Conservation (phyloP, 2,888 invertebrate genomes). For the Muschampia plurimacula region DNA sequence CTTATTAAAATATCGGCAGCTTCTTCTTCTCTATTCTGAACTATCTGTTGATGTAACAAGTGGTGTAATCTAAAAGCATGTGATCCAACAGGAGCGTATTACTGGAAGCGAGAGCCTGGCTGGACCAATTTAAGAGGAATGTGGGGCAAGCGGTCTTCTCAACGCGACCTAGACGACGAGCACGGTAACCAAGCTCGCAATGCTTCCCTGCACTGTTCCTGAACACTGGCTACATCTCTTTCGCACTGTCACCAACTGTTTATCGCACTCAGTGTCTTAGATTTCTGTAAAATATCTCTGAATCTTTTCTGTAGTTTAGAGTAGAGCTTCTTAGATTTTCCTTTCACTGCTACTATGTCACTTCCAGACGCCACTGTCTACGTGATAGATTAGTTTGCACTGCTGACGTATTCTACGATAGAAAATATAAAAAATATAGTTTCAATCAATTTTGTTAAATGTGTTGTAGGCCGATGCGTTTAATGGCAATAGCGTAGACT, state of each 20-base stretch:
- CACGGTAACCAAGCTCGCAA: conserved; percentile 63
- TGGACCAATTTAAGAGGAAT: conserved; percentile 93
- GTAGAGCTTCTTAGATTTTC: conserved; percentile 33
- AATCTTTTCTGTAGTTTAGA: conserved; percentile 33
- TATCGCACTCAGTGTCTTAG: conserved; percentile 31
- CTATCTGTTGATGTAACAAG: not conserved
- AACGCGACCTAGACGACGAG: conserved; percentile 63
- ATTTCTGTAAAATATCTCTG: conserved; percentile 27
- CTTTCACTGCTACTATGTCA: conserved; percentile 28
- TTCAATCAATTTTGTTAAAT: not conserved
- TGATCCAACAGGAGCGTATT: conserved; percentile 85
- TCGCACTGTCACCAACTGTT: conserved; percentile 22
- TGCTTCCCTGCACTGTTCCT: conserved; percentile 39
- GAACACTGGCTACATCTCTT: conserved; percentile 41
- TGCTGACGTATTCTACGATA: not conserved
- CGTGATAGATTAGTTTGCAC: conserved; percentile 31
- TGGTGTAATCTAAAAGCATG: conserved; percentile 24
- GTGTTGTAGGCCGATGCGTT: conserved; percentile 4
- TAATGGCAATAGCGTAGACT: not conserved
- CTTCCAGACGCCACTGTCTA: conserved; percentile 17
- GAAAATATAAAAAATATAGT: not conserved
- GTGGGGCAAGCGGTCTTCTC: conserved; percentile 90
- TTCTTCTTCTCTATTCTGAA: not conserved
- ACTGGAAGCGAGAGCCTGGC: conserved; percentile 92
- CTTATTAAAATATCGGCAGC: not conserved